phyloP scores from a whole-genome alignment of 2,888 invertebrate genomes.

The Apantesis nais region DNA sequence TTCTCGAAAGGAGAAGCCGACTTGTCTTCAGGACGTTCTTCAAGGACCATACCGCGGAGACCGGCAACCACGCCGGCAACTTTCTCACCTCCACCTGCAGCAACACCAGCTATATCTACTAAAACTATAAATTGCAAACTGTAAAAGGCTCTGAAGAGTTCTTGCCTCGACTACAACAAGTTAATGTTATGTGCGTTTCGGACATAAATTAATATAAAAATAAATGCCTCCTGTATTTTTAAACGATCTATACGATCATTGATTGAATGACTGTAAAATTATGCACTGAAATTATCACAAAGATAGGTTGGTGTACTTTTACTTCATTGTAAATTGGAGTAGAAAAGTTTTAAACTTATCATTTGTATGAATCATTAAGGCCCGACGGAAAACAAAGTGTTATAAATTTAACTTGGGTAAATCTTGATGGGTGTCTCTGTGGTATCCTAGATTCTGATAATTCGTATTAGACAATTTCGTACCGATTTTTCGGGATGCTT shows the following conservation, averaged over 20 bases:
- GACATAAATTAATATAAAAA: neutral
- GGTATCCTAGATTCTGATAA: too few species aligned
- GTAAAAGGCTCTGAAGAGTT: neutral
- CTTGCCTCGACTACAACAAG: neutral
- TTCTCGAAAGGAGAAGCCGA: conserved; percentile 80
- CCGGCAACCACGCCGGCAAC: conserved; percentile 78
- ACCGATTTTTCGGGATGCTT: too few species aligned
- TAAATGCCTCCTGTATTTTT: neutral
- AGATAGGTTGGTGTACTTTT: neutral
- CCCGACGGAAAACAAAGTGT: too few species aligned
- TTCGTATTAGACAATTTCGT: too few species aligned
- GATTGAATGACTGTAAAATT: neutral
- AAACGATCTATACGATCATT: neutral
- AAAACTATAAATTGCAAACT: conserved; percentile 19
- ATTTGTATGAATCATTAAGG: too few species aligned
- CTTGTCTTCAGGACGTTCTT: conserved; percentile 78
- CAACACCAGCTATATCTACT: conserved; percentile 55
- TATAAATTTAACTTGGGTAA: too few species aligned
- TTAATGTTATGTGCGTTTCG: neutral
- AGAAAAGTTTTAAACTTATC: too few species aligned
- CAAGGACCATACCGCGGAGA: conserved; percentile 78
- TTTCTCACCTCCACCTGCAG: conserved; percentile 70
- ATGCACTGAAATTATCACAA: neutral
- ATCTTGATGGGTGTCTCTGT: too few species aligned
- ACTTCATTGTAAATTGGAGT: too few species aligned